phyloP scores from a whole-genome alignment of 2,797 vertebrate genomes.

The Micrastur ruficollis region DNA sequence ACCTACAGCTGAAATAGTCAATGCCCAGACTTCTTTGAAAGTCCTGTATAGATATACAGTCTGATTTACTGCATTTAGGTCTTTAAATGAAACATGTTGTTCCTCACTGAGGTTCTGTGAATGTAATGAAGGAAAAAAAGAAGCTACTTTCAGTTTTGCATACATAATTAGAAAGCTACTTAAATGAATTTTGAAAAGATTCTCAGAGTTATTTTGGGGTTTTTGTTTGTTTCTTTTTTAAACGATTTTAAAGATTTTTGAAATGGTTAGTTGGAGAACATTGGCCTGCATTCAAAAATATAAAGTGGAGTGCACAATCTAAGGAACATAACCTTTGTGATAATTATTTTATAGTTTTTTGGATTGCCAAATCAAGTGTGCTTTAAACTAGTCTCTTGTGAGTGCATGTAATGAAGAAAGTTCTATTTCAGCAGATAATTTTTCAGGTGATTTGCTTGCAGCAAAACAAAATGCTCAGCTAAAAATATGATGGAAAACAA shows the following conservation, averaged over 20 bases:
- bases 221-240: background rate
- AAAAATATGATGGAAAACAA: slow-evolving; percentile 44
- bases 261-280: slow-evolving; percentile 23
- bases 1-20: slow-evolving; percentile 22
- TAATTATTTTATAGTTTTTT: slow-evolving; percentile 47
- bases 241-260: background rate
- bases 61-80: slow-evolving; percentile 12
- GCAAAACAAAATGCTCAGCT: slow-evolving; percentile 61
- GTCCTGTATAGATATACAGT: slow-evolving; percentile 1
- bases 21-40: slow-evolving; percentile 21
- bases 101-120: slow-evolving; percentile 2
- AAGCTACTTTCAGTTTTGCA: slow-evolving; percentile 5
- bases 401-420: slow-evolving; percentile 32
- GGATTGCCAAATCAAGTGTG: slow-evolving; percentile 38
- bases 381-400: slow-evolving; percentile 43
- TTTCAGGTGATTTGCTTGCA: slow-evolving; percentile 66
- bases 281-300: slow-evolving; percentile 30
- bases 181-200: slow-evolving; percentile 37
- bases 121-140: slow-evolving; percentile 8
- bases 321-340: slow-evolving; percentile 30
- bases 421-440: slow-evolving; percentile 55
- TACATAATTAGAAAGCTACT: slow-evolving; percentile 42
- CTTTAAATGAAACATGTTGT: slow-evolving; percentile 20
- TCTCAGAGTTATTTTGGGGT: background rate
- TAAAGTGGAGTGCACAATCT: background rate